Conservation (phyloP, 2,113 vertebrate genomes). For the Hystrix brachyura region DNA sequence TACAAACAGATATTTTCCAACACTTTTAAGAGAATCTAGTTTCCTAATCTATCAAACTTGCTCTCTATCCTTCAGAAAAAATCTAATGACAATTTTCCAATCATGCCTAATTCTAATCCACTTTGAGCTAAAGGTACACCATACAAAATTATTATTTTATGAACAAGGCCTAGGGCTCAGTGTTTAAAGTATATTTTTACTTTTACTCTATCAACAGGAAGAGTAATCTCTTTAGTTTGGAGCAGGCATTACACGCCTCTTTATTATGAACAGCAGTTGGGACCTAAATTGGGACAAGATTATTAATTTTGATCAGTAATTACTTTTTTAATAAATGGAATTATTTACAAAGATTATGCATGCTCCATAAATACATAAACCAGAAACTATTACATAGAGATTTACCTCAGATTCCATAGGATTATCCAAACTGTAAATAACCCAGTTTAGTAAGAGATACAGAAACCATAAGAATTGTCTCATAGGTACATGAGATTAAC, state of each 20-base stretch:
- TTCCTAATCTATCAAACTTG: slow-evolving; percentile 5
- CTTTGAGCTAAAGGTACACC: not conserved
- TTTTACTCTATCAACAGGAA: slow-evolving; percentile 14
- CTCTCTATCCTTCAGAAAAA: not conserved
- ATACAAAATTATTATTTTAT: not conserved
- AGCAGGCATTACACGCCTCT: not conserved
- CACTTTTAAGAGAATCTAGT: not conserved
- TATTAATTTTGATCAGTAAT: slow-evolving; percentile 62
- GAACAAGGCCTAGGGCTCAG: not conserved
- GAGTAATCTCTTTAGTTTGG: not conserved
- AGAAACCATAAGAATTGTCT: not conserved
- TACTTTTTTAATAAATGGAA: slow-evolving; percentile 54
- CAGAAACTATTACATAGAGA: slow-evolving; percentile 16
- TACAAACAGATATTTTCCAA: not conserved
- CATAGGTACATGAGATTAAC: not conserved
- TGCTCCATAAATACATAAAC: slow-evolving; percentile 25
- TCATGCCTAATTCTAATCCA: slow-evolving; percentile 47
- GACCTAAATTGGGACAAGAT: not conserved
- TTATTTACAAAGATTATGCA: slow-evolving; percentile 55
- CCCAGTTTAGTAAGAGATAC: not conserved
- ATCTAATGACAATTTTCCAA: slow-evolving; percentile 22
- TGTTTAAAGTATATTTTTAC: slow-evolving; percentile 19
- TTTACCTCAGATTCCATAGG: slow-evolving; percentile 39
- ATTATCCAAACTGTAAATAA: not conserved
- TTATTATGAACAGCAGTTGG: not conserved